Evolutionary conservation across 2,797 vertebrate species (phyloP), one percentile per base, ranked within the genome.

Genomic region (Salmo trutta): DNA sequence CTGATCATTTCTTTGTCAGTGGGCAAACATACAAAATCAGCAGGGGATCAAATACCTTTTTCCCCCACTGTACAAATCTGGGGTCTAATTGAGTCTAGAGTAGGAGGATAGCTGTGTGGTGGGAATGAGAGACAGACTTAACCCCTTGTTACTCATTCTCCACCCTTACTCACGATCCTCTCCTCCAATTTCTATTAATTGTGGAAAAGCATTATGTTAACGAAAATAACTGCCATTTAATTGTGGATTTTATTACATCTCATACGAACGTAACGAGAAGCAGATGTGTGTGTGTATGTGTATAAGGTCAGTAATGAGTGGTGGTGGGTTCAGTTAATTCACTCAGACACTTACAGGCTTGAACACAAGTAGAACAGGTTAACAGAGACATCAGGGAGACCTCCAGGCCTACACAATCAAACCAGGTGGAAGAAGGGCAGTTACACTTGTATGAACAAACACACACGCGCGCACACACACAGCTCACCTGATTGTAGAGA

Each of bases 401-500:
- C 14, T 4, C 16, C 5, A 16, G 53, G 15, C 17, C 15, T 54
- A 59, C 54, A 59, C 1, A 59, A 8, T 59, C 52, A 41, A 41
- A 41, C 41, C 41, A 47, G 10, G 41, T 47, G 2, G 41, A 47
- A 47, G 4, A 16, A 19, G 6, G 19, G 1, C 54, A 56, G 15
- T 1, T 56, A 72, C 36, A 65, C 66, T 70, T 21, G 36, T 67
- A 76, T 71, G 67, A 65, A 29, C 54, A 59, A 14, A 51, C 65
- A 52, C 77, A 79, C 66, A 76, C 54, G 27, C 8, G 36, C 73
- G 53, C 62, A 75, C 67, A 70, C 74, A 73, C 75, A 75, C 65
- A 51, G 70, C 95, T 95, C 83, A 98, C 98, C 97, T 99, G 96
- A 92, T 99, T 99, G 90, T 99, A 99, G 10, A 99, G 96, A 51